Conservation (phyloP, 2,888 invertebrate genomes). For the Brachypalpus laphriformis region DNA sequence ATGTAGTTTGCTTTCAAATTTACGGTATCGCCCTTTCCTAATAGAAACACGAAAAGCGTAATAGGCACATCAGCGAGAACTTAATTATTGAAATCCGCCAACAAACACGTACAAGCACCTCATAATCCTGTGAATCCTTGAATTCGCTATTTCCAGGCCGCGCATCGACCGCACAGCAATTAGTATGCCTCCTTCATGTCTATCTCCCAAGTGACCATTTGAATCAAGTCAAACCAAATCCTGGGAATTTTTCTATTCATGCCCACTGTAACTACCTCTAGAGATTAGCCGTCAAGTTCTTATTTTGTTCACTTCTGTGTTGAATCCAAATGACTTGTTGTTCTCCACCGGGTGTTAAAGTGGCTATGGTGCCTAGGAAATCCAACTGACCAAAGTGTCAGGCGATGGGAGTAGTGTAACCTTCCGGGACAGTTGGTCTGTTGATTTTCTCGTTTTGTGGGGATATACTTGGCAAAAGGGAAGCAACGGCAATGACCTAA, state of each 20-base stretch:
- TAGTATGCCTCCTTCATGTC: constrained; percentile 21
- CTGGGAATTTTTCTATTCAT: background rate
- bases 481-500: constrained; percentile 43
- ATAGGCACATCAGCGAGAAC: constrained; percentile 2
- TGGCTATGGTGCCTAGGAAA: constrained; percentile 19
- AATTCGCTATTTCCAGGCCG: background rate
- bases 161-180: constrained; percentile 43
- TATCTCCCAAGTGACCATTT: constrained; percentile 29
- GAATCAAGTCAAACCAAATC: background rate
- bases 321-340: constrained; percentile 49
- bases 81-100: constrained; percentile 45
- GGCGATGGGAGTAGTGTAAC: background rate
- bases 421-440: constrained; percentile 18
- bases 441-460: background rate
- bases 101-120: constrained; percentile 45
- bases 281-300: constrained; percentile 18
- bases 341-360: constrained; percentile 26
- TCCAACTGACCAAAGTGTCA: constrained; percentile 47
- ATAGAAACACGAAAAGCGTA: background rate
- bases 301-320: constrained; percentile 27
- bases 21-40: background rate
- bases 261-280: background rate
- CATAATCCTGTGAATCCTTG: constrained; percentile 42
- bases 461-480: constrained; percentile 7
- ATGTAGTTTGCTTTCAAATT: background rate